Evolutionary conservation across 1,140 invertebrate genomes (phyloP).

Genomic region (Conopomorpha cramerella): DNA sequence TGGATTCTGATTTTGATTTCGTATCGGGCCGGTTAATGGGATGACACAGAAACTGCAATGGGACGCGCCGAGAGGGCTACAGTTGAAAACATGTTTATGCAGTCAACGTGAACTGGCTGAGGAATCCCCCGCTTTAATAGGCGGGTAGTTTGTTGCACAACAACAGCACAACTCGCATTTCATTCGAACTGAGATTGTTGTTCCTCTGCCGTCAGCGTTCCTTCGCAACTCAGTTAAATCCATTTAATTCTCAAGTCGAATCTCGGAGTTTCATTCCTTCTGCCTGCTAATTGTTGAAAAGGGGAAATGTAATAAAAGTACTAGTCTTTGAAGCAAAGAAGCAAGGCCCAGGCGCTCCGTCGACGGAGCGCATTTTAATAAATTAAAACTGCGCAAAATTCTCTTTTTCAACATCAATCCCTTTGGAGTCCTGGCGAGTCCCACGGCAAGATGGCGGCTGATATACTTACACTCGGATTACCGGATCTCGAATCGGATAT

Average conservation of each 20-base stretch:
- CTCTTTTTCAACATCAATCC: conserved; percentile 49
- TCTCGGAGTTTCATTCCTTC: conserved; percentile 26
- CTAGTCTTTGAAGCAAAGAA: conserved; percentile 51
- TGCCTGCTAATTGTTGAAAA: conserved; percentile 47
- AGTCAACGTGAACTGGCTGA: no score
- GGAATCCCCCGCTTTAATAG: no score
- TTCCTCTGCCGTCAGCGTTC: conserved; percentile 35
- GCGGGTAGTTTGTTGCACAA: no score
- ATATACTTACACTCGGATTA: no score
- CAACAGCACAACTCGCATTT: no score
- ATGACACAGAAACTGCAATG: conserved; percentile 14
- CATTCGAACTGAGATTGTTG: conserved; percentile 34
- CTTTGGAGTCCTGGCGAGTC: no score
- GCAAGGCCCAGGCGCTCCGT: conserved; percentile 19
- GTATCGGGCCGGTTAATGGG: conserved; percentile 17
- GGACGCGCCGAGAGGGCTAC: conserved; percentile 15
- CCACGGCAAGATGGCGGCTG: no score
- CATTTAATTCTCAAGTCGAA: conserved; percentile 33
- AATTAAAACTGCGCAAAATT: conserved; percentile 56
- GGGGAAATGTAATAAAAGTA: conserved; percentile 52
- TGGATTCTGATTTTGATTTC: conserved; percentile 46
- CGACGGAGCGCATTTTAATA: conserved; percentile 51
- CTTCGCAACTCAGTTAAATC: conserved; percentile 39
- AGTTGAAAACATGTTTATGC: conserved; percentile 4
- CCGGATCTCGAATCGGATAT: no score